Conservation (phyloP, 2,888 invertebrate genomes). For the Lapara coniferarum region DNA sequence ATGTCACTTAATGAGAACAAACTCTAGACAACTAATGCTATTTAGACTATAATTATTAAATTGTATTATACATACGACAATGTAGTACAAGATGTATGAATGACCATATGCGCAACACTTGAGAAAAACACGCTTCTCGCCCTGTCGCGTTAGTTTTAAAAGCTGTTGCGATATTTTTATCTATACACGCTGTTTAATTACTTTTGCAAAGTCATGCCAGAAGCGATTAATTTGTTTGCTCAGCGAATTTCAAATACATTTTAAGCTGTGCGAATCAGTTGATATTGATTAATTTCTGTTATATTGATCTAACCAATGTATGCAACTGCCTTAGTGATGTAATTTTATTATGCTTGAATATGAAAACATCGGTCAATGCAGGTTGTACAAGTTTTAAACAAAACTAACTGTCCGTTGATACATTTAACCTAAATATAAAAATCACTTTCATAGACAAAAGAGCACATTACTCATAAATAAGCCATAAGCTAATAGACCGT, state of each 20-base stretch:
- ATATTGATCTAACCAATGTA: no score
- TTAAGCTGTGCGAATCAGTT: neutral
- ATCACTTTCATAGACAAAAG: neutral
- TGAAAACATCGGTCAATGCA: no score
- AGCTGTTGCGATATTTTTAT: slow-evolving; percentile 19
- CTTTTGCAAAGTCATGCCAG: neutral
- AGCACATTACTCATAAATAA: neutral
- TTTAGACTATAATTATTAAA: neutral
- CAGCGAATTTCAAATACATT: neutral
- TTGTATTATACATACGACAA: neutral
- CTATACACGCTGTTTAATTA: neutral
- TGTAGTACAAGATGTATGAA: neutral
- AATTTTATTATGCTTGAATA: no score
- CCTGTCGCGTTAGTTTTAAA: slow-evolving; percentile 16
- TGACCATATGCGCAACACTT: slow-evolving; percentile 14
- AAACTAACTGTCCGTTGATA: no score
- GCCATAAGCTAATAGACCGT: no score
- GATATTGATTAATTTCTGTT: neutral
- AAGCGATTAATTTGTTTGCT: neutral
- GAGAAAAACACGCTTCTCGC: neutral
- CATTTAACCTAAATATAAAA: neutral
- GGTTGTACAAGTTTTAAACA: no score
- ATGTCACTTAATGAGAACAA: no score
- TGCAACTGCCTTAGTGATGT: no score
- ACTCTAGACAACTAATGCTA: no score